phyloP scores from a whole-genome alignment of 2,888 invertebrate species.

The Spicauda simplicius region DNA sequence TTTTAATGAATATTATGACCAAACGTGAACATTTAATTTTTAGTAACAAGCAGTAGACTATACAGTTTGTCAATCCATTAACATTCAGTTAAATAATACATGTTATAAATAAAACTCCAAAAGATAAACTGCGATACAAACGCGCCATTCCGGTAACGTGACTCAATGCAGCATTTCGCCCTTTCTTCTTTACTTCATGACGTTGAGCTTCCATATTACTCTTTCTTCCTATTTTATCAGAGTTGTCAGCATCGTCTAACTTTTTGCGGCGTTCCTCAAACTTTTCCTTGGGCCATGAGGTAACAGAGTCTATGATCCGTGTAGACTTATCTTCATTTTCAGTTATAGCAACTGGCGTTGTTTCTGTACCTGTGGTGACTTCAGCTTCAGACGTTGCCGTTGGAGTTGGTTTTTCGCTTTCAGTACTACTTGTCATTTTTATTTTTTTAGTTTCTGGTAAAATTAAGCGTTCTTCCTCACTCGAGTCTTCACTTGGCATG shows the following conservation, averaged over 20 bases:
- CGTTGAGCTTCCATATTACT: slow-evolving; percentile 53
- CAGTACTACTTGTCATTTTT: slow-evolving; percentile 5
- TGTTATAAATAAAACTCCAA: slow-evolving; percentile 42
- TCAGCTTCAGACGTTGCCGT: slow-evolving; percentile 35
- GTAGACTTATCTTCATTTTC: slow-evolving; percentile 30
- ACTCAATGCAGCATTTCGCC: slow-evolving; percentile 43
- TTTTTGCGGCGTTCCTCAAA: slow-evolving; percentile 40
- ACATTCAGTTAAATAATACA: slow-evolving; percentile 7
- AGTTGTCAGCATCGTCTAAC: slow-evolving; percentile 41
- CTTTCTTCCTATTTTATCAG: slow-evolving; percentile 44
- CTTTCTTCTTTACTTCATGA: slow-evolving; percentile 34
- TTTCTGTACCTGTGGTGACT: slow-evolving; percentile 21
- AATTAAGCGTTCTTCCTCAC: slow-evolving; percentile 8
- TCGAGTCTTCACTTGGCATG: slow-evolving; percentile 17
- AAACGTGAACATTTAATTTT: slow-evolving; percentile 21
- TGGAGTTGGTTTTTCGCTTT: slow-evolving; percentile 21
- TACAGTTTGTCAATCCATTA: background rate
- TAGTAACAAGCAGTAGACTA: slow-evolving; percentile 1
- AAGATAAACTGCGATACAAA: slow-evolving; percentile 48
- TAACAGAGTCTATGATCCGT: slow-evolving; percentile 2
- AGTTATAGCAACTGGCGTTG: slow-evolving; percentile 18
- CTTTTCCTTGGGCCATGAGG: slow-evolving; percentile 52
- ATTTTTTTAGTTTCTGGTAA: slow-evolving; percentile 7
- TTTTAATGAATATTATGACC: slow-evolving; percentile 27
- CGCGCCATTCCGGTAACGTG: slow-evolving; percentile 30